Evolutionary conservation across 2,888 invertebrate genomes (phyloP).

Genomic region (Hylaea fasciaria): DNA sequence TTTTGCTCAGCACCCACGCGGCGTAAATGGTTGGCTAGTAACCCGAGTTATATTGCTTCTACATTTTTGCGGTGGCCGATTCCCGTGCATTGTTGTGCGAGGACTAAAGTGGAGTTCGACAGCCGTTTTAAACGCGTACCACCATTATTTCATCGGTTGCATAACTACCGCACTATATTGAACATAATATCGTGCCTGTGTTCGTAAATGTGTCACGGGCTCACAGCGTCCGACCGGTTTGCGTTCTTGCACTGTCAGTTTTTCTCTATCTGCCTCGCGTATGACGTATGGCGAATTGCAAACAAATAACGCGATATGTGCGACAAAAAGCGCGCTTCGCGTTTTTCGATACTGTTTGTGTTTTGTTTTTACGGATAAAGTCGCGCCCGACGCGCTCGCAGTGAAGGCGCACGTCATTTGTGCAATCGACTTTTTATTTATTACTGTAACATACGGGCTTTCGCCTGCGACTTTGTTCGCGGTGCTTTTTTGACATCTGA

Average conservation of each 20-base stretch:
- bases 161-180: conserved; percentile 33
- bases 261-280: conserved; percentile 50
- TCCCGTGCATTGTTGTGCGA: conserved; percentile 39
- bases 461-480: too few species aligned
- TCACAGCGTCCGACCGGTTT: conserved; percentile 44
- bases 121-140: conserved; percentile 45
- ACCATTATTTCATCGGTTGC: conserved; percentile 52
- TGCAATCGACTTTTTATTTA: conserved; percentile 61
- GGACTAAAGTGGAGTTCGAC: conserved; percentile 36
- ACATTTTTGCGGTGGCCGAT: conserved; percentile 30
- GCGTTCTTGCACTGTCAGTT: conserved; percentile 53
- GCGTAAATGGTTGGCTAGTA: conserved; percentile 5
- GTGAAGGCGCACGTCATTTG: conserved; percentile 53
- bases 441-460: conserved; percentile 38
- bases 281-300: conserved; percentile 64
- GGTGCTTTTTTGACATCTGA: too few species aligned
- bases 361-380: conserved; percentile 56
- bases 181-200: conserved; percentile 13
- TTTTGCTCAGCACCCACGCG: conserved; percentile 7
- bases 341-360: conserved; percentile 57
- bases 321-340: conserved; percentile 47
- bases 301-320: conserved; percentile 63
- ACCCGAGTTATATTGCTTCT: conserved; percentile 10
- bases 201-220: conserved; percentile 51
- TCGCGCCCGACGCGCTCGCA: conserved; percentile 49